Evolutionary conservation across 2,797 vertebrate genomes (phyloP), one percentile per base, ranked within the genome.

Genomic region (Artibeus jamaicensis): DNA sequence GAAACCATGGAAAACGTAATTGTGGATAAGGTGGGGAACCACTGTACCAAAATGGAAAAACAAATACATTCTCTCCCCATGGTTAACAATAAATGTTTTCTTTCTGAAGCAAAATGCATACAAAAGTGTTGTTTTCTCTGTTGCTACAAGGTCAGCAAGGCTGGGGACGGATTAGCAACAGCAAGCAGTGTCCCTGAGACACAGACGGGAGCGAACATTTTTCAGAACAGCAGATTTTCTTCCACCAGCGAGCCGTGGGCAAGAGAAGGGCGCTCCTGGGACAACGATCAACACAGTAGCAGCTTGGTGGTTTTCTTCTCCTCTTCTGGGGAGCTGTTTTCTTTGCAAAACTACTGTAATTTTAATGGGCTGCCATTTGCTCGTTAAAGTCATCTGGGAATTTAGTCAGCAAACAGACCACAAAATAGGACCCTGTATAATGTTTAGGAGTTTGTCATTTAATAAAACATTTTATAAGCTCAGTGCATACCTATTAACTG

Each of bases 381-480:
- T 97, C 96, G 93, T 97, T 96, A 96, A 97, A 96, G 95, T 97
- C 97, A 97, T 96, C 91, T 94, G 93, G 97, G 96, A 96, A 96
- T 97, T 91, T 83, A 96, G 93, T 97, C 93, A 93, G 95, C 96
- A 90, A 78, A 86, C 42, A 4, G 73, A 93, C 81, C 84, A 96
- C 97, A 96, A 95, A 96, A 94, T 82, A 96, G 93, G 87, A 96
- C 89, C 85, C 86, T 88, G 91, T 96, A 48, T 88, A 95, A 94
- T 93, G 95, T 89, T 96, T 93, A 92, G 86, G 65, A 96, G 89
- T 97, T 95, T 96, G 96, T 96, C 89, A 0, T 98, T 98, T 97
- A 95, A 97, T 96, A 97, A 97, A 97, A 96, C 87, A 92, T 95
- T 97, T 97, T 97, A 96, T 97, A 97, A 96, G 97, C 97, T 93